phyloP scores from a whole-genome alignment of 2,888 invertebrate genomes.

The Laothoe populi region DNA sequence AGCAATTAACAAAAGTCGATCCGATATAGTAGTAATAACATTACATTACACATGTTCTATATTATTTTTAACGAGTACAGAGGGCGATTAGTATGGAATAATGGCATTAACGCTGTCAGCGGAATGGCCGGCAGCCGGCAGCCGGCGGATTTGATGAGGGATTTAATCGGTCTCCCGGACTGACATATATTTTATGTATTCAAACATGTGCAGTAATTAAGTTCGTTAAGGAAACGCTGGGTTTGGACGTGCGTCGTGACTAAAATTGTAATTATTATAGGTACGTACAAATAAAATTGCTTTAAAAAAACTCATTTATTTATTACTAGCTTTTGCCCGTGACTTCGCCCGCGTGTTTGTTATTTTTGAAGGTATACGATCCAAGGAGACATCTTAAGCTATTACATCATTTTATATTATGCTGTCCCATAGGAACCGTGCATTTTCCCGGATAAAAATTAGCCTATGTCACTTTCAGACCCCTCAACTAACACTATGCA shows the following conservation, averaged over 20 bases:
- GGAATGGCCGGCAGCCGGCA: slow-evolving; percentile 2
- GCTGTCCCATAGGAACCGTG: too few relatives aligned
- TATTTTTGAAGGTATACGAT: too few relatives aligned
- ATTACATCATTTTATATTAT: too few relatives aligned
- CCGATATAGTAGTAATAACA: not conserved
- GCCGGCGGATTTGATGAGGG: slow-evolving; percentile 12
- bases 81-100: slow-evolving; percentile 35
- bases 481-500: too few relatives aligned
- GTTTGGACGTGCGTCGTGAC: not conserved
- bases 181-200: not conserved
- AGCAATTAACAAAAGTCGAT: not conserved
- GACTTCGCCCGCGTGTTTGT: too few relatives aligned
- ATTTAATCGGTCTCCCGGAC: slow-evolving; percentile 1
- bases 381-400: too few relatives aligned
- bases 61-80: slow-evolving; percentile 43
- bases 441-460: too few relatives aligned
- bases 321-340: too few relatives aligned
- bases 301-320: too few relatives aligned
- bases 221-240: not conserved
- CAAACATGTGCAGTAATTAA: slow-evolving; percentile 16
- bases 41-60: slow-evolving; percentile 10
- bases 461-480: too few relatives aligned
- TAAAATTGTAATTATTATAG: not conserved
- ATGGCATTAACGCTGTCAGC: slow-evolving; percentile 32
- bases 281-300: too few relatives aligned